Conservation (phyloP, 2,888 invertebrate genomes). For the Euproctis similis region DNA sequence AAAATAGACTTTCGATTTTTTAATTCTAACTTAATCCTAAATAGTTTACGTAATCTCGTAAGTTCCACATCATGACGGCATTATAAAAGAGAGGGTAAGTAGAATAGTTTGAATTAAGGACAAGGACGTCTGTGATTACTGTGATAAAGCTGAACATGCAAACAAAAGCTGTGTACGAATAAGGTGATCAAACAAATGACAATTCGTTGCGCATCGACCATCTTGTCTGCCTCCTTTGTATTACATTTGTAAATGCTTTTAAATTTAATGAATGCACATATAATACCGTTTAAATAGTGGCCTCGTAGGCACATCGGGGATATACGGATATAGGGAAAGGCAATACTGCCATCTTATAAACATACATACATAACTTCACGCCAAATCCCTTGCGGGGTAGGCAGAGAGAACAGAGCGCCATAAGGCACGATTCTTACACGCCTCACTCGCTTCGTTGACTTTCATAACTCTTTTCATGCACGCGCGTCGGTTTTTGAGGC, state of each 20-base stretch:
- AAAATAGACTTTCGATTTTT: too few relatives aligned
- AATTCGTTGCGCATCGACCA: constrained; percentile 9
- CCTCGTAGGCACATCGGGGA: too few relatives aligned
- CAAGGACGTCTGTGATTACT: constrained; percentile 21
- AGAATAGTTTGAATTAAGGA: constrained; percentile 18
- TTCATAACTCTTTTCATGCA: too few relatives aligned
- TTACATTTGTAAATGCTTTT: not conserved
- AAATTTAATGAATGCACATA: not conserved
- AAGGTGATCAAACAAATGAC: constrained; percentile 17
- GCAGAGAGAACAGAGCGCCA: too few relatives aligned
- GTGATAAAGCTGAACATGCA: constrained; percentile 6
- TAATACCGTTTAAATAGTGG: not conserved
- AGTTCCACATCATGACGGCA: constrained; percentile 15
- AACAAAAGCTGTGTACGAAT: constrained; percentile 15
- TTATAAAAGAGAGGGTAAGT: constrained; percentile 11
- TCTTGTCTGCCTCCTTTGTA: constrained; percentile 9
- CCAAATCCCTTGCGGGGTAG: too few relatives aligned
- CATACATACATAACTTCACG: too few relatives aligned
- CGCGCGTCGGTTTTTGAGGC: too few relatives aligned
- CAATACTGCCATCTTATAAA: too few relatives aligned
- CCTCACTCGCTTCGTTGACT: too few relatives aligned
- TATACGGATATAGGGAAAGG: too few relatives aligned
- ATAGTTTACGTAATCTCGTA: not conserved
- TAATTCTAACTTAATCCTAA: not conserved
- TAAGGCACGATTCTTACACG: too few relatives aligned